A percentile compares a stretch with the other conserved stretches of the same genome.
Conservation (phyloP, 2,113 vertebrate genomes). For the Aleadryas rufinucha region DNA sequence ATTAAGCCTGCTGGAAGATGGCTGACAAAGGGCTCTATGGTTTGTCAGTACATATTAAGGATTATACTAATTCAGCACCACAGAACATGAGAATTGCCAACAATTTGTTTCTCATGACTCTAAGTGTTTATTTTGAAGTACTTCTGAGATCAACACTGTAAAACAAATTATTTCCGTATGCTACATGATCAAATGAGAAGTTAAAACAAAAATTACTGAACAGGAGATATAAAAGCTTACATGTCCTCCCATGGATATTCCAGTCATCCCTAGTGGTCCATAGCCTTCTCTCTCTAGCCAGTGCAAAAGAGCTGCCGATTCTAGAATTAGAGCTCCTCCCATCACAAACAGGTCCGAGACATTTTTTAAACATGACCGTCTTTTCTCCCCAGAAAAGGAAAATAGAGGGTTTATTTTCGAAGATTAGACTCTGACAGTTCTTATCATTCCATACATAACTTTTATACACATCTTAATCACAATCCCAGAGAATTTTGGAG, state of each 20-base stretch:
- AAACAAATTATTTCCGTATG: not conserved
- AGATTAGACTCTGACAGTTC: slow-evolving; percentile 11
- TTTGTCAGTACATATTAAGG: not conserved
- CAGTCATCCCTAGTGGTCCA: slow-evolving; percentile 95
- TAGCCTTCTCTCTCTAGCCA: slow-evolving; percentile 97
- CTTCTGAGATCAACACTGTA: not conserved
- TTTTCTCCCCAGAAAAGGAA: slow-evolving; percentile 70
- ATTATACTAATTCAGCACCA: not conserved
- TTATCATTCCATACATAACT: not conserved
- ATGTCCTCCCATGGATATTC: slow-evolving; percentile 99
- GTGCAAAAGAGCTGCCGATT: slow-evolving; percentile 89
- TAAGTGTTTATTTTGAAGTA: not conserved
- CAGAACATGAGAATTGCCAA: not conserved
- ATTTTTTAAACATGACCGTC: slow-evolving; percentile 93
- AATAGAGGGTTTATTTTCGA: slow-evolving; percentile 44
- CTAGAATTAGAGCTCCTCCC: slow-evolving; percentile 94
- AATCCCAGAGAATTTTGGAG: not conserved
- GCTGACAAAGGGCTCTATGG: not conserved
- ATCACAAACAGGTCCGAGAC: slow-evolving; percentile 98
- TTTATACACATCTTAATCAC: not conserved
- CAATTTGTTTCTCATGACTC: not conserved
- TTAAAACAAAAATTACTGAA: slow-evolving; percentile 16
- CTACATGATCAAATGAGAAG: not conserved
- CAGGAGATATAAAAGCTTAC: slow-evolving; percentile 76
- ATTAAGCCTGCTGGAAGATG: not conserved